A percentile compares a stretch with the other conserved stretches of the same genome.
Evolutionary conservation across 2,888 invertebrate genomes (phyloP).

Genomic region (Tryphoninae sp.): DNA sequence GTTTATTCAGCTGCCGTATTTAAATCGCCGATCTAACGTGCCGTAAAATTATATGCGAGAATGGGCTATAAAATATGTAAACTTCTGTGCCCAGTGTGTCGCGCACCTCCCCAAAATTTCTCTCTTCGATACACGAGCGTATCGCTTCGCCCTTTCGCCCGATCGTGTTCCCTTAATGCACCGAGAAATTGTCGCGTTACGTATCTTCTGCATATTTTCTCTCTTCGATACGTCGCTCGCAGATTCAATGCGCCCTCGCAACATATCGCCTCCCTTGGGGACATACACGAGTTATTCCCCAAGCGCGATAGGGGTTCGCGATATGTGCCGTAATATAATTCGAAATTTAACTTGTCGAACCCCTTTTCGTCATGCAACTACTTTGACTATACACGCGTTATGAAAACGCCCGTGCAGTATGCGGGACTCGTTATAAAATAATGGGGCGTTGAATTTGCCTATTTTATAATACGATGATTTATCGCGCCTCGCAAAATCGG

Average conservation of each 20-base stretch:
- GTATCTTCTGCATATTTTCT: conserved; percentile 40
- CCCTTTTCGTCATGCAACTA: conserved; percentile 54
- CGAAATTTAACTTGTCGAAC: conserved; percentile 66
- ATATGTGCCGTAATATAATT: conserved; percentile 56
- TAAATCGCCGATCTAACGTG: conserved; percentile 80
- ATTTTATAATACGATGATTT: conserved; percentile 32
- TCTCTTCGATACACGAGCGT: neutral
- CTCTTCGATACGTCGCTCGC: conserved; percentile 45
- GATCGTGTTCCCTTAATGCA: conserved; percentile 75
- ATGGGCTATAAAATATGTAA: conserved; percentile 80
- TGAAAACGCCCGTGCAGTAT: conserved; percentile 39
- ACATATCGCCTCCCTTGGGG: conserved; percentile 30
- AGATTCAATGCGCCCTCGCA: conserved; percentile 49
- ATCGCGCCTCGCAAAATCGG: neutral
- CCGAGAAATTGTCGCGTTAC: conserved; percentile 79
- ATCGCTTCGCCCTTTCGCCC: conserved; percentile 57
- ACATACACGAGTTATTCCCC: conserved; percentile 46
- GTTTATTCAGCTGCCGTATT: conserved; percentile 81
- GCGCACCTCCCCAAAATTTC: conserved; percentile 1
- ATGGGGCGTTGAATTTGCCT: conserved; percentile 35
- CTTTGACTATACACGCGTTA: conserved; percentile 39
- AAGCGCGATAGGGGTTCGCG: conserved; percentile 39
- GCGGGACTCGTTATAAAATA: conserved; percentile 26
- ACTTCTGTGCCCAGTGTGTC: conserved; percentile 53
- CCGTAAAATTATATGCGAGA: conserved; percentile 81